Evolutionary conservation across 1,140 invertebrate genomes (phyloP).

Genomic region (Sarcophaga bullata): DNA sequence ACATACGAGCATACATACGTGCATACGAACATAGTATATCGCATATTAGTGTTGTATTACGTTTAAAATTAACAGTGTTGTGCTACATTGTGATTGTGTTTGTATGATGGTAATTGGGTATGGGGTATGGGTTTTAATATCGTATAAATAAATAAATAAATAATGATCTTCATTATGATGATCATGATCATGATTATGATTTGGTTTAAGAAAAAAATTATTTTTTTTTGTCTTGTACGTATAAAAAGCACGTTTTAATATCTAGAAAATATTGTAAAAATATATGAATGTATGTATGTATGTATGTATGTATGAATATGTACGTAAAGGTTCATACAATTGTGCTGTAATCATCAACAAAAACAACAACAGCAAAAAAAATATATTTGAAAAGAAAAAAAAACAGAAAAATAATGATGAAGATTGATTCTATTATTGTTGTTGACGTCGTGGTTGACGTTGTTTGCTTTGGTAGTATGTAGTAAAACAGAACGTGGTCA

Average conservation of each 20-base stretch:
- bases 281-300: not conserved
- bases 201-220: not conserved
- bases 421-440: slow-evolving; percentile 23
- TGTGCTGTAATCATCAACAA: slow-evolving; percentile 12
- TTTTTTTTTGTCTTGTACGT: not conserved
- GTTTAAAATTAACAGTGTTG: not conserved
- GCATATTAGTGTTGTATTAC: not conserved
- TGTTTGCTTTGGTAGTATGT: not conserved
- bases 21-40: too few species aligned
- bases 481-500: not conserved
- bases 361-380: not conserved
- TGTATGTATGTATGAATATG: not conserved
- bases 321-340: slow-evolving; percentile 6
- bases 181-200: slow-evolving; percentile 7
- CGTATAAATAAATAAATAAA: too few species aligned
- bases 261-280: slow-evolving; percentile 12
- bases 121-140: not conserved
- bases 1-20: too few species aligned
- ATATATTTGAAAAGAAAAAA: not conserved
- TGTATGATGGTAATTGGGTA: not conserved
- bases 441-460: slow-evolving; percentile 7
- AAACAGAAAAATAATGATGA: not conserved
- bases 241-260: slow-evolving; percentile 16
- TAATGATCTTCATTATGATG: not conserved
- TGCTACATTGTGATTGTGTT: not conserved